Percentiles rank a stretch among this genome's conserved stretches.
Conservation (phyloP, 2,888 invertebrate species). For the Drosophila birchii region DNA sequence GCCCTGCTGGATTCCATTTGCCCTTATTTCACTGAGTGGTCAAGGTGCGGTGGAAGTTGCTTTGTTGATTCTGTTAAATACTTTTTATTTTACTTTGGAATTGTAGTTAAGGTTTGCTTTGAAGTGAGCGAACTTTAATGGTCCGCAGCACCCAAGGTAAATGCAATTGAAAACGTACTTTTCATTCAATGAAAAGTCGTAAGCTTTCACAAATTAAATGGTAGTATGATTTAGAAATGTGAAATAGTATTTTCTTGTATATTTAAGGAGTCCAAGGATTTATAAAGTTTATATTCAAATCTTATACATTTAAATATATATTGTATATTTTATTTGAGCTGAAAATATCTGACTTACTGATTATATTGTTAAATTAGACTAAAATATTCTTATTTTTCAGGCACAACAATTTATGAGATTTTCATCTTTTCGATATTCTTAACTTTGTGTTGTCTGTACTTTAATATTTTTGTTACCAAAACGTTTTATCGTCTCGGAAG, state of each 20-base stretch:
- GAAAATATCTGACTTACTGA: no score
- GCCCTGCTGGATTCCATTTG: conserved; percentile 68
- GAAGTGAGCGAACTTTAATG: conserved; percentile 30
- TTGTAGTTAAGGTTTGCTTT: conserved; percentile 9
- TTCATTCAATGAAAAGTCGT: background rate
- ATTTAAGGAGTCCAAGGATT: background rate
- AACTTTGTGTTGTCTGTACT: background rate
- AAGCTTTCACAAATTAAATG: background rate
- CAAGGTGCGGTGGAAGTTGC: conserved; percentile 18
- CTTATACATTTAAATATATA: no score
- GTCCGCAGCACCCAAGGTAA: background rate
- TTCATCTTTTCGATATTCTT: no score
- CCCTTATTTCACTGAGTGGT: conserved; percentile 57
- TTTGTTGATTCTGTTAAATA: conserved; percentile 75
- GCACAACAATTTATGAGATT: no score
- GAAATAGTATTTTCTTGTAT: background rate
- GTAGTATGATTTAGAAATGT: background rate
- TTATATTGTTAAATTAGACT: no score
- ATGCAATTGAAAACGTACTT: conserved; percentile 2
- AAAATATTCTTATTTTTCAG: no score
- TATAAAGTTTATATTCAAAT: no score
- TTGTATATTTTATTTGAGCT: no score
- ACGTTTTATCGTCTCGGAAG: conserved; percentile 9
- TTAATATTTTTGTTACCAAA: background rate
- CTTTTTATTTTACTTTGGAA: conserved; percentile 51